Conservation (phyloP, 2,113 vertebrate species). For the Urocynchramus pylzowi region DNA sequence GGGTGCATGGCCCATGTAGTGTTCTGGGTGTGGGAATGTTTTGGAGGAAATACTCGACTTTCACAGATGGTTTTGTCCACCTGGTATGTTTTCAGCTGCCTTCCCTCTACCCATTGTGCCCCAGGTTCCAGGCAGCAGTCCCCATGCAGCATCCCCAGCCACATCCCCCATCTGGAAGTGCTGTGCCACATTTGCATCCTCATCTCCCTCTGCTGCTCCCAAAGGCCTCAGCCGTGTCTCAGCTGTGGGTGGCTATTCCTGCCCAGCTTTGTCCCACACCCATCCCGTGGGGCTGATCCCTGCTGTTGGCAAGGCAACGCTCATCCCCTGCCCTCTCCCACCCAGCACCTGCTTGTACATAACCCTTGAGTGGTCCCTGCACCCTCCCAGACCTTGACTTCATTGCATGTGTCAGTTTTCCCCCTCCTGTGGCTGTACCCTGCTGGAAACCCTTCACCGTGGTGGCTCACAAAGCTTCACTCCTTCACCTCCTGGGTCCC, state of each 20-base stretch:
- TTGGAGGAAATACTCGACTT: not conserved
- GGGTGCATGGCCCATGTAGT: not conserved
- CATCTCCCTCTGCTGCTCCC: not conserved
- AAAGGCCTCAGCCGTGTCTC: not conserved
- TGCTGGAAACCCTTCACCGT: not conserved
- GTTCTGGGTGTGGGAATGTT: not conserved
- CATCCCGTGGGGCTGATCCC: not conserved
- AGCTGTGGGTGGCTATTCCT: not conserved
- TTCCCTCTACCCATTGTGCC: not conserved
- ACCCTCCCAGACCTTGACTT: not conserved
- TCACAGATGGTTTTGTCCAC: not conserved
- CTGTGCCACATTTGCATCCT: not conserved
- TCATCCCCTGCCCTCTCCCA: not conserved
- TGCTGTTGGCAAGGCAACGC: rapidly evolving
- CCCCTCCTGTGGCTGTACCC: not conserved
- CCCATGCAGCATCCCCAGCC: not conserved
- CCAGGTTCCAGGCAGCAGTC: not conserved
- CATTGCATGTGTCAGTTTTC: constrained; percentile 2
- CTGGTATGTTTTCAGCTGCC: not conserved
- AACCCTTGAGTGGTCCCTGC: not conserved
- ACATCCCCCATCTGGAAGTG: not conserved
- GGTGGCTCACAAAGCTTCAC: not conserved
- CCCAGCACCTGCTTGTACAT: constrained; percentile 31
- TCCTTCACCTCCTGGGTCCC: not conserved
- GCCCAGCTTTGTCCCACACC: not conserved